A percentile compares a stretch with the other conserved stretches of the same genome.
Conservation (phyloP, 2,113 vertebrate genomes). For the Prietella phreatophila region DNA sequence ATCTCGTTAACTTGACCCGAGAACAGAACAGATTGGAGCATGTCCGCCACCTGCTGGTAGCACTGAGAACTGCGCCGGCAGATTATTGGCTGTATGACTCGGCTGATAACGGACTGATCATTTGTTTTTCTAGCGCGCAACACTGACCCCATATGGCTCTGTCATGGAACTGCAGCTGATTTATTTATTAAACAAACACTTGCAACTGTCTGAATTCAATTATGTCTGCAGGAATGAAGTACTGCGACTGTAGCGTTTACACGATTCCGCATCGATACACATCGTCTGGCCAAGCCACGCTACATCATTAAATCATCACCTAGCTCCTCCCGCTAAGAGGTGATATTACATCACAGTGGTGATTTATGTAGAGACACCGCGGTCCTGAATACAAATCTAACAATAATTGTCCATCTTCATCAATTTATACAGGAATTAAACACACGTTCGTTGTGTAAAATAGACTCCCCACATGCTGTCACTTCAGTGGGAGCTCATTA, state of each 20-base stretch:
- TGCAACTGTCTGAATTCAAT: background rate
- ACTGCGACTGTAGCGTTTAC: background rate
- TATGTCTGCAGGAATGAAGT: background rate
- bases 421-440: background rate
- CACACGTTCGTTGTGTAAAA: background rate
- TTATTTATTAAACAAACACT: too few relatives aligned
- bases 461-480: background rate
- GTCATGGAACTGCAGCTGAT: slow-evolving; percentile 10
- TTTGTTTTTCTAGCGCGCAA: background rate
- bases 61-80: background rate
- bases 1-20: background rate
- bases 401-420: background rate
- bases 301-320: background rate
- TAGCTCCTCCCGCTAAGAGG: background rate
- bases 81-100: background rate
- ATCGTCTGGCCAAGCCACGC: background rate
- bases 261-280: background rate
- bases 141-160: slow-evolving; percentile 3
- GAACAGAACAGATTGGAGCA: background rate
- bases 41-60: background rate
- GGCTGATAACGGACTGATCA: background rate
- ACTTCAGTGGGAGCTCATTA: background rate
- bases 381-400: background rate
- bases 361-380: background rate
- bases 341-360: background rate